Evolutionary conservation across 2,888 invertebrate species (phyloP), one percentile per base, ranked within the genome.

Genomic region (Ormyrus thymus): DNA sequence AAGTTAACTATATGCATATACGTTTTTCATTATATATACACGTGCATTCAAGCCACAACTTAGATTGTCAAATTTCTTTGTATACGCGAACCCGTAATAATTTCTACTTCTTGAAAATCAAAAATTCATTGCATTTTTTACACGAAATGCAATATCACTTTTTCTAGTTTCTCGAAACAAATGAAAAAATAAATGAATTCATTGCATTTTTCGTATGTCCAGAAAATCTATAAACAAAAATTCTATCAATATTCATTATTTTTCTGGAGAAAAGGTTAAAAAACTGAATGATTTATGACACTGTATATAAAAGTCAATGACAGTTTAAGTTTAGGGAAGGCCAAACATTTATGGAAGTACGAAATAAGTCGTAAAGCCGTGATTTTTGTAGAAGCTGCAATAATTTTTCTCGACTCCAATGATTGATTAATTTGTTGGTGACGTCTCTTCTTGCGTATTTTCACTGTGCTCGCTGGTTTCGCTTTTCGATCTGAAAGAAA

Each of bases 401-500:
- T 8, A 55, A 65, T 62, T 71, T 79, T 71, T 79, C 74, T 75
- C 71, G 66, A 71, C 58, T 58, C 53, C 45, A 75, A 56, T 70
- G 69, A 62, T 15, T 45, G 75, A 82, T 80, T 82, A 84, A 84
- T 81, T 87, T 29, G 29, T 29, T 82, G 88, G 83, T 80, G 89
- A 86, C 83, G 84, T 83, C 76, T 89, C 89, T 85, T 89, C 87
- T 82, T 87, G 84, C 73, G 86, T 84, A 73, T 83, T 87, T 82
- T 88, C 86, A 84, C 82, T 86, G 85, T 85, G 83, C 86, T 89
- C 88, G 85, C 86, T 87, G 82, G 85, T 86, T 85, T 89, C 88
- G 84, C 85, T 89, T 89, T 90, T 90, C 84, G 89, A 90, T 89
- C 90, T 90, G 90, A 90, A 90, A 90, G 88, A 88, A 90, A 89